Percentiles rank a stretch among this genome's conserved stretches.
phyloP scores from a whole-genome alignment of 2,888 invertebrate genomes.

The Ectemnius lituratus region DNA sequence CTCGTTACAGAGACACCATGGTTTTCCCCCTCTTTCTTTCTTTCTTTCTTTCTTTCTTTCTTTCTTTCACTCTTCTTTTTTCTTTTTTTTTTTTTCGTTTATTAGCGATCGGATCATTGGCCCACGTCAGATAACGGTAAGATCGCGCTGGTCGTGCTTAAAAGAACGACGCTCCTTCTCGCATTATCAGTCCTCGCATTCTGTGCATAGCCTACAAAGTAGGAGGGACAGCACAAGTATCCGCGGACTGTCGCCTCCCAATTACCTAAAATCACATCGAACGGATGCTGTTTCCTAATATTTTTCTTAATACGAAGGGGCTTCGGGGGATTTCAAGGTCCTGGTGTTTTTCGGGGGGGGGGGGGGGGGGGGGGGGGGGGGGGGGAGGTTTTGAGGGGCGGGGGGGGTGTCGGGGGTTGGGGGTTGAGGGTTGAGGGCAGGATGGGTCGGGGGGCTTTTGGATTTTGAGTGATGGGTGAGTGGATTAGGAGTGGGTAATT shows the following conservation, averaged over 20 bases:
- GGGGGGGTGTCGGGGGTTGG: constrained; percentile 16
- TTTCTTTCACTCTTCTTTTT: too few relatives aligned
- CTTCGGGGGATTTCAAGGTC: constrained; percentile 7
- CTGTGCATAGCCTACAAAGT: constrained; percentile 57
- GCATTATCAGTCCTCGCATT: constrained; percentile 49
- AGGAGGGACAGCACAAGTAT: constrained; percentile 59
- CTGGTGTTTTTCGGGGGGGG: too few relatives aligned
- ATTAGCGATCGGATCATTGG: constrained; percentile 21
- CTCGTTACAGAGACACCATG: constrained; percentile 46
- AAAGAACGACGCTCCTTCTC: neutral
- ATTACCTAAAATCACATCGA: constrained; percentile 75
- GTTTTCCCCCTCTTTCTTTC: neutral
- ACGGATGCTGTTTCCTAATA: constrained; percentile 70
- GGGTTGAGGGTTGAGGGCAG: too few relatives aligned
- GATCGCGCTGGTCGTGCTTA: constrained; percentile 17
- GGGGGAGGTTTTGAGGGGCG: constrained; percentile 23
- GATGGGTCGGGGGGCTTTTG: constrained; percentile 21
- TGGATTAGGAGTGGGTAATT: constrained; percentile 30
- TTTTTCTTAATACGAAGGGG: constrained; percentile 35
- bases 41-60: too few relatives aligned
- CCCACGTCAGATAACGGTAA: constrained; percentile 10
- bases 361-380: constrained; percentile 25
- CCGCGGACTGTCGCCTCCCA: constrained; percentile 65
- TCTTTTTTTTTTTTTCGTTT: neutral
- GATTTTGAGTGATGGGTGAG: constrained; percentile 3